A percentile compares a stretch with the other conserved stretches of the same genome.
Evolutionary conservation across 2,797 vertebrate genomes (phyloP).

Genomic region (Spinibarbus caldwelli): DNA sequence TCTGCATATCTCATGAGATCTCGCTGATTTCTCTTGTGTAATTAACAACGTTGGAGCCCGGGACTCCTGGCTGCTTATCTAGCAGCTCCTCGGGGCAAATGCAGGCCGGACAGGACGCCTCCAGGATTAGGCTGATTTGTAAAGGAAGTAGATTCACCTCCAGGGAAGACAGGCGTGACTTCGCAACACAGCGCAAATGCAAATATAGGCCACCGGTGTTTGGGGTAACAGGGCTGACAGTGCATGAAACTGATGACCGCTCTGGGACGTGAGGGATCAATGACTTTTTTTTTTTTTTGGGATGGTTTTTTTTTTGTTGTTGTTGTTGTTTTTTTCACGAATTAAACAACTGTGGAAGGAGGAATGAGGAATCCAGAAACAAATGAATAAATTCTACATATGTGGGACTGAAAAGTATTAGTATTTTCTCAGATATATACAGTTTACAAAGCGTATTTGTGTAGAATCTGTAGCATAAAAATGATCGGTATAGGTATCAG

Average conservation of each 20-base stretch:
- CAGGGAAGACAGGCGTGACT: constrained; percentile 18
- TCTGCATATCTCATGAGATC: constrained; percentile 46
- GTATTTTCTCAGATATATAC: not conserved
- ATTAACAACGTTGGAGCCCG: constrained; percentile 21
- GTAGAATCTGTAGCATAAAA: not conserved
- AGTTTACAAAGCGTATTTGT: not conserved
- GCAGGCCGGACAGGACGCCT: not conserved
- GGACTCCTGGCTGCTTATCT: constrained; percentile 48
- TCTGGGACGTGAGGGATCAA: not conserved
- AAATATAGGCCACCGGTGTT: constrained; percentile 7
- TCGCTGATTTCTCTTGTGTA: constrained; percentile 25
- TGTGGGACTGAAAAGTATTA: not conserved
- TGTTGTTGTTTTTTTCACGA: not conserved
- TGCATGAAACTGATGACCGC: constrained; percentile 37
- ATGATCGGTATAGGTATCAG: not conserved
- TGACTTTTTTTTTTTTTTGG: not conserved
- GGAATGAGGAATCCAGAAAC: not conserved
- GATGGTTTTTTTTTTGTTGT: not conserved
- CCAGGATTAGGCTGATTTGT: constrained; percentile 48
- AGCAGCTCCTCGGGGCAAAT: not conserved
- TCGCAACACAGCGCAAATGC: constrained; percentile 12
- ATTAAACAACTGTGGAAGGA: constrained; percentile 24
- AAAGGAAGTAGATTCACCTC: constrained; percentile 34
- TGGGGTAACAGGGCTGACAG: constrained; percentile 25
- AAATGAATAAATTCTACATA: not conserved